Percentiles rank a stretch among this genome's conserved stretches.
Conservation (phyloP, 1,140 invertebrate species). For the Bactericera cockerelli region DNA sequence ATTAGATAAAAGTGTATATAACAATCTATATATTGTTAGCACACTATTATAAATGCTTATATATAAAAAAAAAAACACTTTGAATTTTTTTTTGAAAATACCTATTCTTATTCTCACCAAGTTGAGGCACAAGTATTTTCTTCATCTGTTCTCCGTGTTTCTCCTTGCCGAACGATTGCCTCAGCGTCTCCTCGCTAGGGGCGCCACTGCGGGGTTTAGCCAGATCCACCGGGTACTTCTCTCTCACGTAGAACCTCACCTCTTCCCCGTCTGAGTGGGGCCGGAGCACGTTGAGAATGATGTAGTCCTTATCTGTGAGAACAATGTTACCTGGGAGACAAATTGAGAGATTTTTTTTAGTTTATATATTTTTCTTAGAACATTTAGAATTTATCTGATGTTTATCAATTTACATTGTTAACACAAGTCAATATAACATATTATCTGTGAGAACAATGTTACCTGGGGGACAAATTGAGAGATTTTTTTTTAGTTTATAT, state of each 20-base stretch:
- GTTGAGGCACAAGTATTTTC: constrained; percentile 65
- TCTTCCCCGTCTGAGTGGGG: constrained; percentile 88
- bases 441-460: constrained; percentile 91
- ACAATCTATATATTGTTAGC: no score
- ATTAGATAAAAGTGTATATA: no score
- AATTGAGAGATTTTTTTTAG: no score
- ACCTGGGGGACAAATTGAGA: constrained; percentile 38
- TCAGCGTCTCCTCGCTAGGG: constrained; percentile 31
- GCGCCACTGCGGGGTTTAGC: constrained; percentile 44
- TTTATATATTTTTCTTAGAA: no score
- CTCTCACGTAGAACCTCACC: constrained; percentile 74
- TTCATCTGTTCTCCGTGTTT: constrained; percentile 66
- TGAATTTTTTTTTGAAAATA: no score
- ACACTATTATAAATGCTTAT: no score
- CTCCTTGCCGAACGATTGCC: constrained; percentile 41
- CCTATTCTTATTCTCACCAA: no score
- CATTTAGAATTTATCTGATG: no score
- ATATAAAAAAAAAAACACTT: no score
- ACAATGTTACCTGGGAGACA: constrained; percentile 67
- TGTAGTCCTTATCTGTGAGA: constrained; percentile 80
- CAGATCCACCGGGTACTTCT: constrained; percentile 72
- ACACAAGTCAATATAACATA: no score
- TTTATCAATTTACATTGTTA: no score
- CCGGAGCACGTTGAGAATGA: constrained; percentile 82
- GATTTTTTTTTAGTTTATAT: no score